phyloP scores from a whole-genome alignment of 2,888 invertebrate genomes.

The Pogonocherus hispidulus region DNA sequence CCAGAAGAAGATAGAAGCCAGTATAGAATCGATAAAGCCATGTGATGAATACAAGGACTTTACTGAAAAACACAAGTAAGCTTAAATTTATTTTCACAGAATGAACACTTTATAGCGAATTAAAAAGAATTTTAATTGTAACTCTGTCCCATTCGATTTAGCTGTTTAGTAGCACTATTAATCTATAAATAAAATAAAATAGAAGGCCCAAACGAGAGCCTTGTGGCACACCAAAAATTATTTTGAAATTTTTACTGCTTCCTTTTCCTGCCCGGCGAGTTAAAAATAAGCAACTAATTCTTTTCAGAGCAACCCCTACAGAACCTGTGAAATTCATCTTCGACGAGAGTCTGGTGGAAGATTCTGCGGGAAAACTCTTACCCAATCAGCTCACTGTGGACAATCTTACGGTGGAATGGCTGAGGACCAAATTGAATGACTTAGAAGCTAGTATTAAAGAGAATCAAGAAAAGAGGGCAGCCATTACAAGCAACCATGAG shows the following conservation, averaged over 20 bases:
- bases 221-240: no score
- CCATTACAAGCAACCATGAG: constrained; percentile 54
- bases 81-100: no score
- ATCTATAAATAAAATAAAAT: no score
- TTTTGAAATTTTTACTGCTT: no score
- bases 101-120: no score
- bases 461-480: constrained; percentile 75
- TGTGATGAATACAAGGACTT: constrained; percentile 91
- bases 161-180: no score
- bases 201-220: no score
- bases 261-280: no score
- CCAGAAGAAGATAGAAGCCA: constrained; percentile 81
- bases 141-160: no score
- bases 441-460: constrained; percentile 85
- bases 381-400: constrained; percentile 93
- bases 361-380: constrained; percentile 87
- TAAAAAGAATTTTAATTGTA: no score
- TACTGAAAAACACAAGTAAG: constrained; percentile 89
- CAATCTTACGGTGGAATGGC: constrained; percentile 91
- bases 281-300: constrained; percentile 16
- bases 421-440: constrained; percentile 84
- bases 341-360: constrained; percentile 89
- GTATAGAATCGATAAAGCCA: constrained; percentile 84
- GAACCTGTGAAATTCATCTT: constrained; percentile 86
- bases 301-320: constrained; percentile 82